Evolutionary conservation across 2,113 vertebrate species (phyloP).

Genomic region (Talpa occidentalis): DNA sequence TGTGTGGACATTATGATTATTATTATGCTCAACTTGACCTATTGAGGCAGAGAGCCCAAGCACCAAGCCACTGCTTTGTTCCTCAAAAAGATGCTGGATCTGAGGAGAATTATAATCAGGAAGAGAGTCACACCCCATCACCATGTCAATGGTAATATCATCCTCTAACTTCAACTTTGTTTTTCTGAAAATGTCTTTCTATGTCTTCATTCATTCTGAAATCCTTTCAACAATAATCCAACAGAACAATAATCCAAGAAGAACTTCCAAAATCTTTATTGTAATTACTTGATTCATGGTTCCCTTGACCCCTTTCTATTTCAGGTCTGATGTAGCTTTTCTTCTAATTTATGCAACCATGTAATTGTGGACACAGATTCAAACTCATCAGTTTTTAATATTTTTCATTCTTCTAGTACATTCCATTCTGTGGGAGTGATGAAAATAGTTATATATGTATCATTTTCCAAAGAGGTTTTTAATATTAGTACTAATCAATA

Average conservation of each 20-base stretch:
- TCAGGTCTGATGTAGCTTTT: not conserved
- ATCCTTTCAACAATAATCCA: not conserved
- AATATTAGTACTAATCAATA: conserved; percentile 10
- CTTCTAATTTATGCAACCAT: not conserved
- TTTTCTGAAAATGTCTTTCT: not conserved
- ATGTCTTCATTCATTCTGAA: conserved; percentile 14
- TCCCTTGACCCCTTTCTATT: not conserved
- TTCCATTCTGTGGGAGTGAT: not conserved
- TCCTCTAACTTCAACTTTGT: not conserved
- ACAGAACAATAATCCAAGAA: not conserved
- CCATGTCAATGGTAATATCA: conserved; percentile 77
- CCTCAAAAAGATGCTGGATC: conserved; percentile 65
- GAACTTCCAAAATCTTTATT: not conserved
- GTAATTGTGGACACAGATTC: not conserved
- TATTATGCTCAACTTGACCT: conserved; percentile 87
- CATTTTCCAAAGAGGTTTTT: conserved; percentile 19
- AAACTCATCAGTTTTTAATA: conserved; percentile 26
- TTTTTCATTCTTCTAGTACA: conserved; percentile 21
- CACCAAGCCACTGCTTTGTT: conserved; percentile 47
- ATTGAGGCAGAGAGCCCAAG: conserved; percentile 81
- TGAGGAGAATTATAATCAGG: conserved; percentile 67
- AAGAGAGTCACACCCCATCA: conserved; percentile 47
- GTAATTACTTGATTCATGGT: not conserved
- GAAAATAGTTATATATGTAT: not conserved
- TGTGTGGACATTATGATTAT: conserved; percentile 83